These are phyloP conservation scores for Bettongia penicillata DNA, from an alignment of 2,113 vertebrate genomes.

Conservation along the genomic window DNA sequence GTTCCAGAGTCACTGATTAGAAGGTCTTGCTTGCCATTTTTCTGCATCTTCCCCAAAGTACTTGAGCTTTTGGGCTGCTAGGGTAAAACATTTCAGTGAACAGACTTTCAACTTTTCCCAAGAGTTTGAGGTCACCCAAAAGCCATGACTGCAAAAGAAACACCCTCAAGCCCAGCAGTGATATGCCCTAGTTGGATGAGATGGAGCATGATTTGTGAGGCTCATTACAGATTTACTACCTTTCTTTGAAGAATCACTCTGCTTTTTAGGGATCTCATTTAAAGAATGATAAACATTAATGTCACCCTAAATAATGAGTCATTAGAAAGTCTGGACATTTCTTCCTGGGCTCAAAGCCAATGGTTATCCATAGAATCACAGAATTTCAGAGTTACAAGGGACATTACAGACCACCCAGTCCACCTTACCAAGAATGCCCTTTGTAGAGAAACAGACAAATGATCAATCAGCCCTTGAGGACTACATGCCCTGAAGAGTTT, in stretches of 20 bases:
- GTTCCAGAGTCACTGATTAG: constrained; percentile 74
- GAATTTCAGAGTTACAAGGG: not conserved
- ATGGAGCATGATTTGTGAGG: not conserved
- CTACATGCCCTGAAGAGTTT: not conserved
- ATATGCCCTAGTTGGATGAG: not conserved
- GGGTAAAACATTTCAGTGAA: constrained; percentile 15
- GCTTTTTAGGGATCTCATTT: constrained; percentile 53
- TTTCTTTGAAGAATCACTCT: constrained; percentile 16
- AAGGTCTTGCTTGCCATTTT: constrained; percentile 66
- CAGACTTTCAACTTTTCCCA: constrained; percentile 25
- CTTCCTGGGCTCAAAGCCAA: constrained; percentile 15
- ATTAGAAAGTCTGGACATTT: not conserved
- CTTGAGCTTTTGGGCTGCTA: constrained; percentile 1
- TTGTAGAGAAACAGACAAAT: not conserved
- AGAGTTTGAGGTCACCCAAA: not conserved
- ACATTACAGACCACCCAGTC: not conserved
- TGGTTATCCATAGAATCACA: not conserved
- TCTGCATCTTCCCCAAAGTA: constrained; percentile 54
- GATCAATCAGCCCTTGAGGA: not conserved
- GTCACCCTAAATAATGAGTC: constrained; percentile 62
- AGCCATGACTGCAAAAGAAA: not conserved
- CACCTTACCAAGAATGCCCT: not conserved
- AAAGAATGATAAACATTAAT: constrained; percentile 41
- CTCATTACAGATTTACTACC: not conserved
- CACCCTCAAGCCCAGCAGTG: not conserved